A percentile compares a stretch with the other conserved stretches of the same genome.
Conservation (phyloP, 2,113 vertebrate genomes). For the Microtus ochrogaster region DNA sequence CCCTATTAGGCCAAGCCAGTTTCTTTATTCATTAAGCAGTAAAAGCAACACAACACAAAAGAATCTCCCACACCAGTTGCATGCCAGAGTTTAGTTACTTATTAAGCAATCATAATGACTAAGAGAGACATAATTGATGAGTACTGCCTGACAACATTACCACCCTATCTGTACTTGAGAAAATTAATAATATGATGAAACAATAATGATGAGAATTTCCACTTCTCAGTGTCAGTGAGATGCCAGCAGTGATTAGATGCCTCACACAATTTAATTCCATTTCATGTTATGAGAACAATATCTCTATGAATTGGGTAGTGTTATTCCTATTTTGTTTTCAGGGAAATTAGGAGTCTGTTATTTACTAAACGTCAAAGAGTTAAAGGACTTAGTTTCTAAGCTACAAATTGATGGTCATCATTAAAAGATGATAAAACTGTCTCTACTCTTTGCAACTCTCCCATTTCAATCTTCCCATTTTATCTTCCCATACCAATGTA, state of each 20-base stretch:
- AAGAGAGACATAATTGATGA: slow-evolving; percentile 47
- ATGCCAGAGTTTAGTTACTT: slow-evolving; percentile 8
- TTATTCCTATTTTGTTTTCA: slow-evolving; percentile 15
- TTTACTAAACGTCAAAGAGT: not conserved
- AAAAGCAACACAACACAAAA: too few relatives aligned
- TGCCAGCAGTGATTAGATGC: slow-evolving; percentile 17
- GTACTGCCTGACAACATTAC: not conserved
- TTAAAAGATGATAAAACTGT: not conserved
- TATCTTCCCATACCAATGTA: not conserved
- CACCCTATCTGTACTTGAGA: not conserved
- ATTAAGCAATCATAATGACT: slow-evolving; percentile 14
- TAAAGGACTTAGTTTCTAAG: not conserved
- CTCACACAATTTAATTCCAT: slow-evolving; percentile 26
- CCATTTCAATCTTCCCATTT: not conserved
- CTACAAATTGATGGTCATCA: not conserved
- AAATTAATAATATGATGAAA: slow-evolving; percentile 40
- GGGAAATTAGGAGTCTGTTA: not conserved
- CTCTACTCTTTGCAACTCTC: not conserved
- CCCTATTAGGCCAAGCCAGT: too few relatives aligned
- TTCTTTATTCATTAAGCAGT: too few relatives aligned
- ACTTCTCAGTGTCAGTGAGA: slow-evolving; percentile 51
- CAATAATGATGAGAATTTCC: slow-evolving; percentile 30
- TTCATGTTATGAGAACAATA: not conserved
- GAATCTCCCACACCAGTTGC: too few relatives aligned
- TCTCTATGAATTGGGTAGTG: not conserved